A percentile compares a stretch with the other conserved stretches of the same genome.
Evolutionary conservation across 2,797 vertebrate species (phyloP).

Genomic region (Chelon labrosus): DNA sequence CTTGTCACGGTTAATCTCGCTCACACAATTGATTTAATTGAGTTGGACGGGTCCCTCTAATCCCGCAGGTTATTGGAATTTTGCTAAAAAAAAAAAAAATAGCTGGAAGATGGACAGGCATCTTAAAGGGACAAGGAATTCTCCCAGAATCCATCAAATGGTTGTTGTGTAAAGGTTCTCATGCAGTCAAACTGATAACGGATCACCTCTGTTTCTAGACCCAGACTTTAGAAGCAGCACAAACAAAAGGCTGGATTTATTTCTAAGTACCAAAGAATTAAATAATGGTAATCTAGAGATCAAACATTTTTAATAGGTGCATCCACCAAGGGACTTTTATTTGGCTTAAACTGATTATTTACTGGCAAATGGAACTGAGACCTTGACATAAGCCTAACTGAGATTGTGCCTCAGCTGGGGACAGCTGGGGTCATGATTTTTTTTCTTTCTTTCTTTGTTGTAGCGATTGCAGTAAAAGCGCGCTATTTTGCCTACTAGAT

Average conservation of each 20-base stretch:
- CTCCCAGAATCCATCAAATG: constrained; percentile 32
- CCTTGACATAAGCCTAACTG: no score
- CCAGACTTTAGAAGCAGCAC: neutral
- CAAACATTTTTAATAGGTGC: no score
- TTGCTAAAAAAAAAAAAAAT: constrained; percentile 30
- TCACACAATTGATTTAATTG: constrained; percentile 71
- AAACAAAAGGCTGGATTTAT: neutral
- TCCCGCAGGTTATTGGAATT: constrained; percentile 63
- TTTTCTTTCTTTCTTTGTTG: no score
- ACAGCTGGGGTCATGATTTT: no score
- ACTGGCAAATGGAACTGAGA: no score
- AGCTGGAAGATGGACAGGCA: constrained; percentile 10
- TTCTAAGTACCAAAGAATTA: neutral
- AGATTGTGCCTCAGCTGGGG: no score
- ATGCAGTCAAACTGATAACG: neutral
- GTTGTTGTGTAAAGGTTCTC: neutral
- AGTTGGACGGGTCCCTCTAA: constrained; percentile 60
- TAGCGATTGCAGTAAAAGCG: no score
- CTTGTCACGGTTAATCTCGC: constrained; percentile 69
- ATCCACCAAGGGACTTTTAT: no score
- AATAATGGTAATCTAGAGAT: no score
- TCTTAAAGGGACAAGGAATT: constrained; percentile 38
- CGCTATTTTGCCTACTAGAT: no score
- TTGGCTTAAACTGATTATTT: no score
- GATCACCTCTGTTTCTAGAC: neutral